A percentile compares a stretch with the other conserved stretches of the same genome.
Conservation (phyloP, 2,888 invertebrate genomes). For the Agelastica alni region DNA sequence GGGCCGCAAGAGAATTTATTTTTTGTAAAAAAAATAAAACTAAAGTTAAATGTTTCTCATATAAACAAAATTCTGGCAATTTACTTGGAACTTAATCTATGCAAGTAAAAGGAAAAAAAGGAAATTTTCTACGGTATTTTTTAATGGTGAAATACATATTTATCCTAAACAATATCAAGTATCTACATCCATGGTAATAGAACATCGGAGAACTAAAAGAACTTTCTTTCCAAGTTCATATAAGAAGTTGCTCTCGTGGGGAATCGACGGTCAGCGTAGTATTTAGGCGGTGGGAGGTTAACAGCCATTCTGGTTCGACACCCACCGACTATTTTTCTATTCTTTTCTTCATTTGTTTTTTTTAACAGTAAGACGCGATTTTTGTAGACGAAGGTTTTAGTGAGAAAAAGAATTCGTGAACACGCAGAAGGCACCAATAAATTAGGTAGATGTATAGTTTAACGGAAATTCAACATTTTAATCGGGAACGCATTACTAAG, state of each 20-base stretch:
- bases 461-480: too few relatives aligned
- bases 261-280: conserved; percentile 49
- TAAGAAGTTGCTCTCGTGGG: conserved; percentile 54
- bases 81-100: too few relatives aligned
- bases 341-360: not conserved
- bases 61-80: too few relatives aligned
- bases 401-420: too few relatives aligned
- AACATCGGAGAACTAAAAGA: conserved; percentile 26
- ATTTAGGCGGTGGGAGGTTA: conserved; percentile 50
- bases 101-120: not conserved
- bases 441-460: too few relatives aligned
- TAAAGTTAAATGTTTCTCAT: too few relatives aligned
- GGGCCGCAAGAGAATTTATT: too few relatives aligned
- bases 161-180: not conserved
- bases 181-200: conserved; percentile 6
- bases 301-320: conserved; percentile 51
- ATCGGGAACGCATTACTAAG: too few relatives aligned
- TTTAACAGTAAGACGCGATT: not conserved
- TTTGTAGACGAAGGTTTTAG: not conserved
- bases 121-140: not conserved
- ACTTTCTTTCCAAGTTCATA: conserved; percentile 48
- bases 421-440: too few relatives aligned
- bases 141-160: not conserved
- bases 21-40: too few relatives aligned
- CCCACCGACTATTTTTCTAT: conserved; percentile 36